phyloP scores from a whole-genome alignment of 2,113 vertebrate genomes.

The Lichenostomus cassidix region DNA sequence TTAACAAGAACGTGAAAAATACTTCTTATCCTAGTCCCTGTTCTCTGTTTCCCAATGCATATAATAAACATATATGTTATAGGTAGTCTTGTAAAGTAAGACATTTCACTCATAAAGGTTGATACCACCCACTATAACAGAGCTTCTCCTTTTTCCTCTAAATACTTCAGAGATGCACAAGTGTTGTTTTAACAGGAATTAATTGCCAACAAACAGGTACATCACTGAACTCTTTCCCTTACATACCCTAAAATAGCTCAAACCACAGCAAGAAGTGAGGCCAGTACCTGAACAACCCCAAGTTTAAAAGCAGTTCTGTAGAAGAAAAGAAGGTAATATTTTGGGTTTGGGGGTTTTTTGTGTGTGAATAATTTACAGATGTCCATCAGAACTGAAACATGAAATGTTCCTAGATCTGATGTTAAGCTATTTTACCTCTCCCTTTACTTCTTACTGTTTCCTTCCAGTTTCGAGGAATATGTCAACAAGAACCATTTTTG shows the following conservation, averaged over 20 bases:
- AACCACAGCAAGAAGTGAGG: background rate
- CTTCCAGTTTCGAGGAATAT: background rate
- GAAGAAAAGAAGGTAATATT: background rate
- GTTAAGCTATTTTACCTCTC: background rate
- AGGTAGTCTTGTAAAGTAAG: background rate
- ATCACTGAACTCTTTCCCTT: background rate
- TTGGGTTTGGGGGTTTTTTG: fast-evolving
- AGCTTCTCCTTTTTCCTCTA: background rate
- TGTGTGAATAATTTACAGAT: background rate
- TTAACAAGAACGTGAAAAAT: background rate
- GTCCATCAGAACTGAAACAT: background rate
- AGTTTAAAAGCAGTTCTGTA: background rate
- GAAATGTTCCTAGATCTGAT: background rate
- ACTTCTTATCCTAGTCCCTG: background rate
- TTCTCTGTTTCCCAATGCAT: background rate
- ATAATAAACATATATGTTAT: background rate
- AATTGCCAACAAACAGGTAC: background rate
- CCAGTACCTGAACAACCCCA: background rate
- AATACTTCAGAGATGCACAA: background rate
- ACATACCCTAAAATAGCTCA: background rate
- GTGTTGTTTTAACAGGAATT: background rate
- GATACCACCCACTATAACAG: background rate
- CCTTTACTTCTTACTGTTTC: background rate
- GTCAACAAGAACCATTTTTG: background rate
- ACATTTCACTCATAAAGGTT: background rate